Base-by-base conservation (phyloP, 2,113 vertebrate species). In the Halcyon malimbica region DNA sequence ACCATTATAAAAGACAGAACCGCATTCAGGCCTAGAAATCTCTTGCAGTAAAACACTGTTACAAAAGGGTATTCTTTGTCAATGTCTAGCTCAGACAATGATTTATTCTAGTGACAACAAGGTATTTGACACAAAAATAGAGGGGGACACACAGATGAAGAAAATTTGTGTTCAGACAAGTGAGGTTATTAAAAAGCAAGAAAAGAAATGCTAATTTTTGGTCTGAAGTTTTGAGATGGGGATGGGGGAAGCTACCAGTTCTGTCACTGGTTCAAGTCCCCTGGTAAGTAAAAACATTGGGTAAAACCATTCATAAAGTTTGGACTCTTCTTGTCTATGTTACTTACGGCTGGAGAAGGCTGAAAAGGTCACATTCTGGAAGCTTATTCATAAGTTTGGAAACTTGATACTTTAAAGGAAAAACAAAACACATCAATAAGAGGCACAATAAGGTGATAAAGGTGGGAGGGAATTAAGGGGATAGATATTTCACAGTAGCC, bases 361-460 rank as follows among this genome's bases (percentile, higher is more conserved):
- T 44, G 59, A 73, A 83, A 83, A 28, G 23, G 31, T 94, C 67
- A 78, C 9, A 31, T 24, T 63, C 42, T 63, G 64, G 50, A 94
- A 41, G 31, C 18, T 94, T 75, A 84, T 44, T 77, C 7, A 42
- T 69, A 69, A 90, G 7, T 82, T 92, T 53, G 44, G 29, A 93
- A 26, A 70, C 48, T 85, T 33, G 1, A 57, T 74, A 18, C 48
- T 25, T 74, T 26, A 26, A 92, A 73, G n/a, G 37, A 78, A 93
- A 80, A 80, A 63, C 44, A 75, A 51, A 79, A 92, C 48, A 28
- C n/a, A 85, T 89, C 62, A 88, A 56, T 94, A 96, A 86, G 50
- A 90, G 24, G 44, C 63, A 87, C 4, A 54, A 63, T 62, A 24
- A 67, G 41, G 29, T 26, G 93, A 62, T 26, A 77, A 90, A 94